These are phyloP conservation scores for Muscicapa comitata DNA, from an alignment of 2,797 vertebrate genomes.

Conservation along the genomic window DNA sequence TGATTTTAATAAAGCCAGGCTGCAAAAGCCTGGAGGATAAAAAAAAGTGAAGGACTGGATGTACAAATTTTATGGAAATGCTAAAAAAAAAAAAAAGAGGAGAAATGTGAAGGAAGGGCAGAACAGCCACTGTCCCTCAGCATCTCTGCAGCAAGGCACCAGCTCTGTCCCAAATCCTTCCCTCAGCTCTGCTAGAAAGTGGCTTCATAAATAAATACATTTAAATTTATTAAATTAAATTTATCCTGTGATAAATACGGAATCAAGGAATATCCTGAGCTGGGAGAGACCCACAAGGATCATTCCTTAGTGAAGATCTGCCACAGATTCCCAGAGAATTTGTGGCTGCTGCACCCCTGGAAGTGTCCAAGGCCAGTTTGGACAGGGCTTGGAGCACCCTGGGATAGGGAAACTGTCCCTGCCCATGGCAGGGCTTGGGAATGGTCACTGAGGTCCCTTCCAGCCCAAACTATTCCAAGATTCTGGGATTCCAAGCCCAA, in stretches of 20 bases:
- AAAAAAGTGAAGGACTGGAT: neutral
- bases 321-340: neutral
- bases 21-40: neutral
- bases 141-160: neutral
- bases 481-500: neutral
- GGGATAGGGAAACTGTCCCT: neutral
- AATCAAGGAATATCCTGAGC: neutral
- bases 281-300: neutral
- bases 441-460: neutral
- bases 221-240: neutral
- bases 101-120: neutral
- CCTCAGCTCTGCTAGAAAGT: neutral
- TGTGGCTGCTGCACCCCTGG: neutral
- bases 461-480: neutral
- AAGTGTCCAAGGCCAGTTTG: neutral
- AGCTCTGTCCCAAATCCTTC: neutral
- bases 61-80: neutral
- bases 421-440: neutral
- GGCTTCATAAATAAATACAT: neutral
- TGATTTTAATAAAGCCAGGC: slow-evolving; percentile 20
- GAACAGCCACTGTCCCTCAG: rapidly evolving
- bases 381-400: rapidly evolving
- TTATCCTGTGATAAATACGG: neutral
- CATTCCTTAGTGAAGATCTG: too few relatives aligned
- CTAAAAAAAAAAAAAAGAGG: neutral